phyloP scores from a whole-genome alignment of 2,113 vertebrate genomes.

The Prionailurus bengalensis region DNA sequence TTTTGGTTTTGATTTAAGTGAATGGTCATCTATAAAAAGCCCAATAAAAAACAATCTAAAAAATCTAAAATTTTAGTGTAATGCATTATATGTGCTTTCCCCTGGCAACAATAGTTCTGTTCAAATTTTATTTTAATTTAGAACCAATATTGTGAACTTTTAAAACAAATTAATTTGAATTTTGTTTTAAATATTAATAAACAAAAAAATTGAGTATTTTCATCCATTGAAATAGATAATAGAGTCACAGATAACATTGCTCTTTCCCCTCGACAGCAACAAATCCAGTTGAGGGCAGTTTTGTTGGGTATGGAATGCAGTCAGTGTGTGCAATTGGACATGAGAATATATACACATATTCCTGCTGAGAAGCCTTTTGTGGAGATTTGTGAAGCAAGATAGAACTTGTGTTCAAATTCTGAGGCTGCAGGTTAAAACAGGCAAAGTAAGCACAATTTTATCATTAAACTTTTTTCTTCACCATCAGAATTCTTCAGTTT shows the following conservation, averaged over 20 bases:
- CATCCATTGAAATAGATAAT: neutral
- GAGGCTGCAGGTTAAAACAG: constrained; percentile 84
- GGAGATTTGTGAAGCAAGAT: constrained; percentile 81
- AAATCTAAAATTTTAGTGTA: constrained; percentile 15
- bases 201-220: constrained; percentile 15
- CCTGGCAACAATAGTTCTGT: neutral
- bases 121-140: constrained; percentile 57
- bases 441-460: constrained; percentile 67
- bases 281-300: constrained; percentile 65
- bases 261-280: constrained; percentile 39
- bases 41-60: constrained; percentile 46
- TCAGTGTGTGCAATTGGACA: constrained; percentile 46
- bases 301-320: constrained; percentile 61
- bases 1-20: constrained; percentile 60
- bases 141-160: constrained; percentile 29
- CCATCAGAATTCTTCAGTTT: constrained; percentile 68
- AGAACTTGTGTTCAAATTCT: constrained; percentile 82
- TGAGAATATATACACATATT: neutral
- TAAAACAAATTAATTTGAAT: constrained; percentile 49
- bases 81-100: neutral
- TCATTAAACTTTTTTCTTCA: constrained; percentile 69
- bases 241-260: constrained; percentile 41
- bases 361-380: constrained; percentile 73
- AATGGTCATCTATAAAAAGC: constrained; percentile 31
- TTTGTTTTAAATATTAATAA: constrained; percentile 74